Conservation (phyloP, 2,888 invertebrate species). For the Drosophila rellima region DNA sequence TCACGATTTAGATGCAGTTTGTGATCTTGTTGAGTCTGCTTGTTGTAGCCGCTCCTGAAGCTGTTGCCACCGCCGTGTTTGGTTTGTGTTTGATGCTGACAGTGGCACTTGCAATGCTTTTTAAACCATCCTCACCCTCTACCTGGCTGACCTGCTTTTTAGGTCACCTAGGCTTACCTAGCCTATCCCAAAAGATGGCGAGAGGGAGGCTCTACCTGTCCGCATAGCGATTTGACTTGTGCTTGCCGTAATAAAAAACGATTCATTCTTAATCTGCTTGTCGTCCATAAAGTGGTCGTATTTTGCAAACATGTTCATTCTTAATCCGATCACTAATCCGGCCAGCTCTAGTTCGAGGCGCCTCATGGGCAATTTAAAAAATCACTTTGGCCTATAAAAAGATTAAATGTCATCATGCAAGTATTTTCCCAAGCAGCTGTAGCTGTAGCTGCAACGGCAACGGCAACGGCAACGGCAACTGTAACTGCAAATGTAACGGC, state of each 20-base stretch:
- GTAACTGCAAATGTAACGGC: neutral
- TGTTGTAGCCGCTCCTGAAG: slow-evolving; percentile 9
- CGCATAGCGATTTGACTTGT: slow-evolving; percentile 58
- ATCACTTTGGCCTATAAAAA: slow-evolving; percentile 60
- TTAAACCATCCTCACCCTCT: slow-evolving; percentile 29
- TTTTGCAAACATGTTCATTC: slow-evolving; percentile 78
- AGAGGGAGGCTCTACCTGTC: slow-evolving; percentile 14
- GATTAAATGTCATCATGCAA: slow-evolving; percentile 64
- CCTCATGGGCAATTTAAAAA: slow-evolving; percentile 36
- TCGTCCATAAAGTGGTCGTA: slow-evolving; percentile 59
- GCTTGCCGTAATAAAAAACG: slow-evolving; percentile 70
- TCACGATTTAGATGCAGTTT: slow-evolving; percentile 10
- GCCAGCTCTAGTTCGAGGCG: slow-evolving; percentile 6
- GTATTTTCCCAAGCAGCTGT: slow-evolving; percentile 78
- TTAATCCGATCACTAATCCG: slow-evolving; percentile 76
- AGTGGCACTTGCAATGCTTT: slow-evolving; percentile 24
- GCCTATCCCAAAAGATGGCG: slow-evolving; percentile 1
- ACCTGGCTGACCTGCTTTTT: slow-evolving; percentile 25
- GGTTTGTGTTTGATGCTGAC: slow-evolving; percentile 53
- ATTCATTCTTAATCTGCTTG: slow-evolving; percentile 78
- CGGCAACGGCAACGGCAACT: neutral
- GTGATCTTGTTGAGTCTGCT: neutral
- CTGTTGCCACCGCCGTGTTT: slow-evolving; percentile 43
- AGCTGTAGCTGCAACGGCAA: slow-evolving; percentile 34
- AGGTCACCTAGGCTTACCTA: neutral